These are phyloP conservation scores for Istiophorus platypterus DNA, from an alignment of 2,113 vertebrate genomes.

Conservation along the genomic window DNA sequence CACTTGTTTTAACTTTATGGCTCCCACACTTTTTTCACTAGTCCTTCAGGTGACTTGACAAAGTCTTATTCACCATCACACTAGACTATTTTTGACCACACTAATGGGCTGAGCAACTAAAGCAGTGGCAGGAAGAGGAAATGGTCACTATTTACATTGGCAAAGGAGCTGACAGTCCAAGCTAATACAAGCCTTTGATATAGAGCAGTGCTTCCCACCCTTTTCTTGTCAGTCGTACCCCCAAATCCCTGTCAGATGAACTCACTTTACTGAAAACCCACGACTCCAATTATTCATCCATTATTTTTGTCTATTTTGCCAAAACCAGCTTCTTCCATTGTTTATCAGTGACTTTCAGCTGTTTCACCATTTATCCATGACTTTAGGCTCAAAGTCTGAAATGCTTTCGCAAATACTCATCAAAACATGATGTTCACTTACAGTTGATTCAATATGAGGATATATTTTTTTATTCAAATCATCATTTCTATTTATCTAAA, in stretches of 20 bases:
- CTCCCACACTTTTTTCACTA: conserved; percentile 43
- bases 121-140: conserved; percentile 62
- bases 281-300: not conserved
- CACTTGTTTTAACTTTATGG: conserved; percentile 66
- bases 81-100: conserved; percentile 57
- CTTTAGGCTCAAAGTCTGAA: no score
- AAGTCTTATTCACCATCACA: conserved; percentile 69
- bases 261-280: not conserved
- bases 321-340: not conserved
- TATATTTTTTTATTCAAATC: not conserved
- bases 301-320: not conserved
- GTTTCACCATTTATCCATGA: no score
- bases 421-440: not conserved
- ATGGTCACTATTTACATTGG: conserved; percentile 52
- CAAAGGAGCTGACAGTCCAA: conserved; percentile 40
- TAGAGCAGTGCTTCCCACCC: conserved; percentile 5
- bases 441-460: not conserved
- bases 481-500: not conserved
- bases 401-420: not conserved
- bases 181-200: conserved; percentile 41
- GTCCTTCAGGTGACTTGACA: conserved; percentile 58
- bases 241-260: not conserved
- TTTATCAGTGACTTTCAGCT: not conserved
- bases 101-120: conserved; percentile 46
- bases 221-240: not conserved